A percentile compares a stretch with the other conserved stretches of the same genome.
Conservation (phyloP, 2,888 invertebrate species). For the Nomada ruficornis region DNA sequence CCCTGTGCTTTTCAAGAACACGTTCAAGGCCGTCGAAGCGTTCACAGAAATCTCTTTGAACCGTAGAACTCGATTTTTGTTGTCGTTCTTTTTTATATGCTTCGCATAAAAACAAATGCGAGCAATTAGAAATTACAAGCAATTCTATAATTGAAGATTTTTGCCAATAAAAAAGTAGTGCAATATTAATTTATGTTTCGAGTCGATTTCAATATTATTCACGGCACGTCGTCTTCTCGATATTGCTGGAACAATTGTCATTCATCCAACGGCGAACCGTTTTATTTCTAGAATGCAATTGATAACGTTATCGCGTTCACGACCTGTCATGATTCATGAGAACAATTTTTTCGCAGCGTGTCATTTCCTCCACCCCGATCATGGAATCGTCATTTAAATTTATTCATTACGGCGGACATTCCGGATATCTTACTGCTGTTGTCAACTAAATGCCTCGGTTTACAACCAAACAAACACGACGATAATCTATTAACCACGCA, state of each 20-base stretch:
- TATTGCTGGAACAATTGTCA: not conserved
- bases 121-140: too few relatives aligned
- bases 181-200: too few relatives aligned
- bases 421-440: too few relatives aligned
- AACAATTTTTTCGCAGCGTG: not conserved
- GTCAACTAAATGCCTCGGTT: too few relatives aligned
- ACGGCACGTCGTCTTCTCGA: not conserved
- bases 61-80: not conserved
- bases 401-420: not conserved
- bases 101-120: too few relatives aligned
- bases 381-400: not conserved
- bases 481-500: not conserved
- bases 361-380: not conserved
- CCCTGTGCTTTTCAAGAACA: conserved; percentile 44
- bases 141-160: too few relatives aligned
- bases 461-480: not conserved
- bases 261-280: not conserved
- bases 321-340: conserved; percentile 16
- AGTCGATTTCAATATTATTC: not conserved
- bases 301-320: conserved; percentile 35
- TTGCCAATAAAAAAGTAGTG: not conserved
- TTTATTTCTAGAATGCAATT: conserved; percentile 28
- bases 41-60: not conserved
- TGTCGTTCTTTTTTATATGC: not conserved
- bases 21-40: conserved; percentile 56